Conservation (phyloP, 2,797 vertebrate species). For the Eleutherodactylus coqui region DNA sequence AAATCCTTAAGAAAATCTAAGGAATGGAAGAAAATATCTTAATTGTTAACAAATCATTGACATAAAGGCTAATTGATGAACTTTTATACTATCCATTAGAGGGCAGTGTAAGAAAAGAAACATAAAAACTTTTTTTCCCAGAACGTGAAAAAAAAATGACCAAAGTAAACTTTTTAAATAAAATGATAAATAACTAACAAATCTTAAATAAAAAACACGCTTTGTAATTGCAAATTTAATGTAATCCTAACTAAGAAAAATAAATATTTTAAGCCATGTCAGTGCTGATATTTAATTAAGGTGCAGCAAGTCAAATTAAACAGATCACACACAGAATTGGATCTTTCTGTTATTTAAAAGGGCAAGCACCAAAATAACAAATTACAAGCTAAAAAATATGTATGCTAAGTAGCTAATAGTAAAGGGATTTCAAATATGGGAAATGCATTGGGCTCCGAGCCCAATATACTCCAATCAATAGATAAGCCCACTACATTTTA, state of each 20-base stretch:
- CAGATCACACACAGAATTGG: slow-evolving; percentile 8
- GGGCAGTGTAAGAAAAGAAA: slow-evolving; percentile 79
- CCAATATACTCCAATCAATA: slow-evolving; percentile 56
- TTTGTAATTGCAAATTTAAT: slow-evolving; percentile 21
- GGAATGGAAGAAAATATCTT: background rate
- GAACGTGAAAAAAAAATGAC: slow-evolving; percentile 58
- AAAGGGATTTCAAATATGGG: background rate
- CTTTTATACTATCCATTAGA: slow-evolving; percentile 76
- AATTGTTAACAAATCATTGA: slow-evolving; percentile 7
- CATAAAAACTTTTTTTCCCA: slow-evolving; percentile 54
- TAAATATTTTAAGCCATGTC: slow-evolving; percentile 34
- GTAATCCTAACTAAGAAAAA: slow-evolving; percentile 46
- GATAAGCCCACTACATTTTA: slow-evolving; percentile 27
- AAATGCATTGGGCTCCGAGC: background rate
- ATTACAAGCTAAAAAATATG: slow-evolving; percentile 27
- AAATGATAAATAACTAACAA: slow-evolving; percentile 41
- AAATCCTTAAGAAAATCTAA: background rate
- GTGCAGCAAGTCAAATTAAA: slow-evolving; percentile 37
- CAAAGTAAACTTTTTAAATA: slow-evolving; percentile 65
- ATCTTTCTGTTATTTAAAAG: slow-evolving; percentile 24
- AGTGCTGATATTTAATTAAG: slow-evolving; percentile 27
- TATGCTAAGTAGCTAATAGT: slow-evolving; percentile 37
- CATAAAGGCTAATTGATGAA: slow-evolving; percentile 62
- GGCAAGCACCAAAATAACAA: slow-evolving; percentile 8
- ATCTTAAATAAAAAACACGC: slow-evolving; percentile 51